Evolutionary conservation across 2,113 vertebrate genomes (phyloP), one percentile per base, ranked within the genome.

Genomic region (Hydropotes inermis): DNA sequence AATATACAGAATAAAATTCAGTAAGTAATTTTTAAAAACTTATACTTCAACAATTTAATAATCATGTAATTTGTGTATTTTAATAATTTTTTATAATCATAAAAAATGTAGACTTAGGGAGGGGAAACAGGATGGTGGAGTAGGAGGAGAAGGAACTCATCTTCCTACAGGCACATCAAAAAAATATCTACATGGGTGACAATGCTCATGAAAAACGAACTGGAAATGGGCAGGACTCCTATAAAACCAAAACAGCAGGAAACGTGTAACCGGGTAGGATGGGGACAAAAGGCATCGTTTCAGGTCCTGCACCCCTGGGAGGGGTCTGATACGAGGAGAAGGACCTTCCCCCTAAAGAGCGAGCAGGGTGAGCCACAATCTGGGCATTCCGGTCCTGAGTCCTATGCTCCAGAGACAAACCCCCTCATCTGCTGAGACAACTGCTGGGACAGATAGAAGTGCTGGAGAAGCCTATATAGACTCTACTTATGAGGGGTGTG

Each of bases 201-300:
- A 81, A 33, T 50, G 15, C 15, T 81, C 45, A 33, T 6, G 28
- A 16, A 50, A 19, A 81, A 33, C 8, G 3, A 81, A 33, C 28
- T 79, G 78, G 78, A 81, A 50, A 50, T 0, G 50, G 39, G 45
- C 30, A 33, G 43, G 28, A 79, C 43, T 47, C 3, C 25, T 79
- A 81, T 30, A 50, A 17, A 81, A 81, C 17, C 45, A 81, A 81
- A 79, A 47, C 23, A 50, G 45, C 28, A 81, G 2, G 45, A 81
- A 33, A 50, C 0, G 4, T 50, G 39, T 50, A 81, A 47, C 45
- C 8, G 0, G 0, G 8, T 81, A 50, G 45, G 9, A 33, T 33
- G 6, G 28, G 28, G 45, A 2, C 10, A 70, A 33, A 50, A 33
- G 27, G 28, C 78, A 19, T 5, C 16, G 0, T 10, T 30, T 81